A percentile compares a stretch with the other conserved stretches of the same genome.
Conservation (phyloP, 2,797 vertebrate genomes). For the Typhlichthys eigenmanni region DNA sequence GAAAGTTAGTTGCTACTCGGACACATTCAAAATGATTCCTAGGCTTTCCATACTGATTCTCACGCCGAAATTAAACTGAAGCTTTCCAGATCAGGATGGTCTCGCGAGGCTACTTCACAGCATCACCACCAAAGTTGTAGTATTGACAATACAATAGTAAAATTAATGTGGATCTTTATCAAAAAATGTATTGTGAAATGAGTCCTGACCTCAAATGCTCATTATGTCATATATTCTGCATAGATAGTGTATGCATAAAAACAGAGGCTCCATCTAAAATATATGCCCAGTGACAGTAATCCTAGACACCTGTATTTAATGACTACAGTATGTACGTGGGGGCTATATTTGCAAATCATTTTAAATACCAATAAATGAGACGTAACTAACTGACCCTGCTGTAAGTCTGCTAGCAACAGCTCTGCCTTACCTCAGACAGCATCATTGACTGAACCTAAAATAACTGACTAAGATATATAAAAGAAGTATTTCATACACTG, state of each 20-base stretch:
- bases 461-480: slow-evolving; percentile 24
- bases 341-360: slow-evolving; percentile 76
- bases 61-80: too few relatives aligned
- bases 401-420: slow-evolving; percentile 52
- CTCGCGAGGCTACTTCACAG: slow-evolving; percentile 9
- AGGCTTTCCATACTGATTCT: too few relatives aligned
- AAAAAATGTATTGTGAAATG: slow-evolving; percentile 60
- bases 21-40: too few relatives aligned
- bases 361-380: slow-evolving; percentile 74
- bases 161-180: slow-evolving; percentile 20
- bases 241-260: slow-evolving; percentile 54
- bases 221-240: slow-evolving; percentile 71
- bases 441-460: slow-evolving; percentile 41
- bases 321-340: slow-evolving; percentile 60
- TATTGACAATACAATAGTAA: slow-evolving; percentile 6
- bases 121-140: slow-evolving; percentile 30
- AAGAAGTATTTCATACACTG: slow-evolving; percentile 18
- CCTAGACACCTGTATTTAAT: slow-evolving; percentile 65
- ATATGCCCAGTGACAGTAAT: slow-evolving; percentile 36
- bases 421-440: slow-evolving; percentile 55
- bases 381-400: slow-evolving; percentile 59
- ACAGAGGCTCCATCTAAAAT: slow-evolving; percentile 36
- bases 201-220: slow-evolving; percentile 70
- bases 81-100: too few relatives aligned
- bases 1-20: too few relatives aligned